These are phyloP conservation scores for Buceros bicornis DNA, from an alignment of 2,797 vertebrate species.

Conservation along the genomic window DNA sequence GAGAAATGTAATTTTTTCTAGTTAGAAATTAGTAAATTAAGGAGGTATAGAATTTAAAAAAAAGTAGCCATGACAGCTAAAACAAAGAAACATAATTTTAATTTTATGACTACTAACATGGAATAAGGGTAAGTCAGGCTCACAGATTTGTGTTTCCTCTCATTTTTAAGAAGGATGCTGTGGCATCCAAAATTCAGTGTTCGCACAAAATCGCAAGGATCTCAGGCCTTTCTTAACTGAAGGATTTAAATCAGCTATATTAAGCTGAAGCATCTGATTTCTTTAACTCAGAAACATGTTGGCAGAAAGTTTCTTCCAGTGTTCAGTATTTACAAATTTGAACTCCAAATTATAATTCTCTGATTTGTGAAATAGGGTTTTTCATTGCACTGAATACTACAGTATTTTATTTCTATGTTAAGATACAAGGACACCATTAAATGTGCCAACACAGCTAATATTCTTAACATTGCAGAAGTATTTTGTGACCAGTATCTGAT, in stretches of 20 bases:
- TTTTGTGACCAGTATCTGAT: neutral
- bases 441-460: neutral
- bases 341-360: neutral
- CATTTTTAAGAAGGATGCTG: neutral
- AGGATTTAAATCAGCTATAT: neutral
- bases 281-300: conserved; percentile 21
- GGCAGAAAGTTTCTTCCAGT: neutral
- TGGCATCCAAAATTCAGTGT: neutral
- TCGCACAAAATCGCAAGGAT: neutral
- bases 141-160: neutral
- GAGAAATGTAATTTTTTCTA: conserved; percentile 24
- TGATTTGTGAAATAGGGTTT: neutral
- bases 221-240: neutral
- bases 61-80: neutral
- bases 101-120: neutral
- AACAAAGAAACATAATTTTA: neutral
- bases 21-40: conserved; percentile 17
- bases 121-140: neutral
- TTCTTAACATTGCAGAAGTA: neutral
- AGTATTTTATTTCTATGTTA: neutral
- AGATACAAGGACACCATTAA: neutral
- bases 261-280: neutral
- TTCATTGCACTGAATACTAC: neutral
- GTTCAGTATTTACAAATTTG: neutral
- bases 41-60: neutral